Evolutionary conservation across 2,888 invertebrate species (phyloP).

Genomic region (Callyntrura sp.): DNA sequence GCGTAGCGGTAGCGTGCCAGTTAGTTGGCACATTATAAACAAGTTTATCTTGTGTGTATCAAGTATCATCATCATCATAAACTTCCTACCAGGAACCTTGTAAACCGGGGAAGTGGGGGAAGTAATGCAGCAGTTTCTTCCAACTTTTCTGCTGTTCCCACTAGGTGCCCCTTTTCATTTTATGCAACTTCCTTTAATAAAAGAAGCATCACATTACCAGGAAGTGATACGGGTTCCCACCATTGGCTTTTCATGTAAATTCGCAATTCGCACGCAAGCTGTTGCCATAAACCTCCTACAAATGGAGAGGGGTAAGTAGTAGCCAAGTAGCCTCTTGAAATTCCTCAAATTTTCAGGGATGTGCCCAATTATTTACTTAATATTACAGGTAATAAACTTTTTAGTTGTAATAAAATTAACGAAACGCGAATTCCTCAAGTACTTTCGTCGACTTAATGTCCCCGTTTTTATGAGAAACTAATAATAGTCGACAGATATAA

Average conservation of each 20-base stretch:
- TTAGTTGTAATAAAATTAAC: too few relatives aligned
- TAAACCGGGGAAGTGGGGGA: constrained; percentile 14
- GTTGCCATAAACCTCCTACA: not conserved
- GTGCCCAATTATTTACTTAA: too few relatives aligned
- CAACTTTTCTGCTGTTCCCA: not conserved
- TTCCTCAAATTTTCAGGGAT: too few relatives aligned
- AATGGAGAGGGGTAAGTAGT: not conserved
- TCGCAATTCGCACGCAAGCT: constrained; percentile 36
- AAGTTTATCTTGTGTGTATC: too few relatives aligned
- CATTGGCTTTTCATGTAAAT: constrained; percentile 15
- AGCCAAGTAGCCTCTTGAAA: too few relatives aligned
- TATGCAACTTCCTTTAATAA: constrained; percentile 60
- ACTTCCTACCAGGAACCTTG: not conserved
- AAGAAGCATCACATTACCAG: constrained; percentile 61
- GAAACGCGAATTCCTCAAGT: not conserved
- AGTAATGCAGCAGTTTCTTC: not conserved
- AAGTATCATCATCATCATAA: too few relatives aligned
- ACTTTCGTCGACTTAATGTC: not conserved
- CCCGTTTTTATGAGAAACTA: too few relatives aligned
- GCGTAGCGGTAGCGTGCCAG: too few relatives aligned
- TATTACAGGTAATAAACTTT: too few relatives aligned
- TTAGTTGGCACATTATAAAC: too few relatives aligned
- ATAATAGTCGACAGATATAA: too few relatives aligned
- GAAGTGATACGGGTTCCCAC: constrained; percentile 66
- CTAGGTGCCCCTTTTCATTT: constrained; percentile 1